A percentile compares a stretch with the other conserved stretches of the same genome.
Conservation (phyloP, 2,888 invertebrate species). For the Pediacus dermestoides region DNA sequence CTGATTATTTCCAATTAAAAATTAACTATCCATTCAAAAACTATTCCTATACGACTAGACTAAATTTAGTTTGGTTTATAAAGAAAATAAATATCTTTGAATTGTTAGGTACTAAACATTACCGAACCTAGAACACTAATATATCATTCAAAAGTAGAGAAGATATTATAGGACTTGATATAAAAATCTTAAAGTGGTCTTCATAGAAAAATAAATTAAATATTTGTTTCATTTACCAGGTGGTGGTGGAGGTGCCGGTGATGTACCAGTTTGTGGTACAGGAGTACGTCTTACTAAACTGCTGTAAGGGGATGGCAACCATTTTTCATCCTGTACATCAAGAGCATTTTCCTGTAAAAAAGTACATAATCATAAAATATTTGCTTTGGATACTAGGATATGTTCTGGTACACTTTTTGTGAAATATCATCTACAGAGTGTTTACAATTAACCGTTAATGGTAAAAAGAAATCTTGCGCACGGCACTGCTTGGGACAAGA, state of each 20-base stretch:
- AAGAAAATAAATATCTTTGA: too few species aligned
- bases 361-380: constrained; percentile 11
- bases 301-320: constrained; percentile 45
- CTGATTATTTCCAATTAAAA: not conserved
- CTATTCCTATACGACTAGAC: too few species aligned
- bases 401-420: constrained; percentile 11
- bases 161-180: too few species aligned
- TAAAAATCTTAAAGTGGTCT: too few species aligned
- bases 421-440: too few species aligned
- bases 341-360: constrained; percentile 17
- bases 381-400: constrained; percentile 6
- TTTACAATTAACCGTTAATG: too few species aligned
- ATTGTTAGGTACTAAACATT: too few species aligned
- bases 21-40: too few species aligned
- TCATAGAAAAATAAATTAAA: too few species aligned
- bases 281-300: constrained; percentile 45
- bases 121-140: not conserved
- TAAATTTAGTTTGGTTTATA: too few species aligned
- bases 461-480: too few species aligned
- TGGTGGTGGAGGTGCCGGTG: constrained; percentile 38
- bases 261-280: constrained; percentile 39
- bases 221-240: constrained; percentile 23
- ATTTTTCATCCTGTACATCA: constrained; percentile 39
- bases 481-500: too few species aligned
- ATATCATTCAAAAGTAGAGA: not conserved